phyloP scores from a whole-genome alignment of 37 sponge, comb jelly and placozoan genomes.

The Agelas oroides region DNA sequence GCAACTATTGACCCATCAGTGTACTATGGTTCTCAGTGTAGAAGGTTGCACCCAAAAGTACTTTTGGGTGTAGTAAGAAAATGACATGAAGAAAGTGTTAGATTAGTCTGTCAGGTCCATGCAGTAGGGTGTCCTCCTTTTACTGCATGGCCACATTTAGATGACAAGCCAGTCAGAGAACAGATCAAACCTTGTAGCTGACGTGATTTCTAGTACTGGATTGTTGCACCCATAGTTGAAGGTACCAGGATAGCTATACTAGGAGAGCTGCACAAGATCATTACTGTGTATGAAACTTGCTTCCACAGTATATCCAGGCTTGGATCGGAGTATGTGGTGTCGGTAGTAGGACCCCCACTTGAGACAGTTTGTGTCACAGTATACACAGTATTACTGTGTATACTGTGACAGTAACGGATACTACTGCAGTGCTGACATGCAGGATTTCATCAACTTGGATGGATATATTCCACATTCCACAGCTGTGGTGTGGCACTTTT shows the following conservation, averaged over 20 bases:
- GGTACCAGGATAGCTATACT: slow-evolving; percentile 16
- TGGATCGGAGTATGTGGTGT: background rate
- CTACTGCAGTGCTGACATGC: background rate
- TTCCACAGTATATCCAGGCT: background rate
- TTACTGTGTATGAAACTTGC: slow-evolving; percentile 47
- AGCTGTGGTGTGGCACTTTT: slow-evolving; percentile 18
- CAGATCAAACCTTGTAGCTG: background rate
- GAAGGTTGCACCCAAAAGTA: too few relatives aligned
- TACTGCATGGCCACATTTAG: too few relatives aligned
- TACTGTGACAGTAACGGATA: background rate
- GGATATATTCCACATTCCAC: slow-evolving; percentile 18
- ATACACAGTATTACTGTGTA: too few relatives aligned
- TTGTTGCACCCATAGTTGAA: slow-evolving; percentile 35
- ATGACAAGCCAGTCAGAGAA: too few relatives aligned
- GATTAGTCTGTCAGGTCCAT: too few relatives aligned
- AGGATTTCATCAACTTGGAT: slow-evolving; percentile 31
- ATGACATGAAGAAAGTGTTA: too few relatives aligned
- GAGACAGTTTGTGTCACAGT: background rate
- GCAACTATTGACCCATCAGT: too few relatives aligned
- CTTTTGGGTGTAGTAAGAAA: too few relatives aligned
- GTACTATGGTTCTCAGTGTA: too few relatives aligned
- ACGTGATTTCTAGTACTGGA: slow-evolving; percentile 43
- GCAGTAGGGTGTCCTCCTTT: too few relatives aligned
- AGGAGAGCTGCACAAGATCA: slow-evolving; percentile 50
- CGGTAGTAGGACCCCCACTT: slow-evolving; percentile 22